A percentile compares a stretch with the other conserved stretches of the same genome.
phyloP scores from a whole-genome alignment of 2,888 invertebrate species.

The Platycnemis pennipes region DNA sequence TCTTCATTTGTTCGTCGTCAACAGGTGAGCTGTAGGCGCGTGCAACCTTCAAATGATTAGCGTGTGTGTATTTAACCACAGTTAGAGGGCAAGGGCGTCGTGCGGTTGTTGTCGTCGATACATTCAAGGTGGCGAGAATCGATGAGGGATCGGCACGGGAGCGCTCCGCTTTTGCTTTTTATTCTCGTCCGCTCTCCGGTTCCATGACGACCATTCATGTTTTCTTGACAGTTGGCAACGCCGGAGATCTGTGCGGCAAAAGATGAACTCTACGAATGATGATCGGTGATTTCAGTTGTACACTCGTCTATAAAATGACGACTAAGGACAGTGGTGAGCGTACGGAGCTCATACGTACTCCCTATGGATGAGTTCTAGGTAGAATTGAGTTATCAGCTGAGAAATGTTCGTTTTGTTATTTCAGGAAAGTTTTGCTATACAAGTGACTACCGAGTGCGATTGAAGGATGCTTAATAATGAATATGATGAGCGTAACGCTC shows the following conservation, averaged over 20 bases:
- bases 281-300: neutral
- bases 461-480: too few species aligned
- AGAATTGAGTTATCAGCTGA: neutral
- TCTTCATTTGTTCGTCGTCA: slow-evolving; percentile 25
- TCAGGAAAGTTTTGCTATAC: neutral
- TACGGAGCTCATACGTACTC: neutral
- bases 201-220: neutral
- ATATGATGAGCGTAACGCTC: too few species aligned
- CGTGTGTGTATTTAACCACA: neutral
- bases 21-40: slow-evolving; percentile 25
- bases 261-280: neutral
- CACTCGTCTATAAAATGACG: neutral
- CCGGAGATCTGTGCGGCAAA: neutral
- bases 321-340: neutral
- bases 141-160: neutral
- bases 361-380: neutral
- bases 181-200: neutral
- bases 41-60: slow-evolving; percentile 34
- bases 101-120: neutral
- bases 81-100: neutral
- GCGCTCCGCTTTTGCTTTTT: neutral
- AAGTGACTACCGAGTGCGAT: too few species aligned
- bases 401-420: neutral
- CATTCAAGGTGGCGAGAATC: neutral
- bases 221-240: neutral